These are phyloP conservation scores for Gallinago solitaria DNA, from an alignment of 2,797 vertebrate genomes.

Conservation along the genomic window DNA sequence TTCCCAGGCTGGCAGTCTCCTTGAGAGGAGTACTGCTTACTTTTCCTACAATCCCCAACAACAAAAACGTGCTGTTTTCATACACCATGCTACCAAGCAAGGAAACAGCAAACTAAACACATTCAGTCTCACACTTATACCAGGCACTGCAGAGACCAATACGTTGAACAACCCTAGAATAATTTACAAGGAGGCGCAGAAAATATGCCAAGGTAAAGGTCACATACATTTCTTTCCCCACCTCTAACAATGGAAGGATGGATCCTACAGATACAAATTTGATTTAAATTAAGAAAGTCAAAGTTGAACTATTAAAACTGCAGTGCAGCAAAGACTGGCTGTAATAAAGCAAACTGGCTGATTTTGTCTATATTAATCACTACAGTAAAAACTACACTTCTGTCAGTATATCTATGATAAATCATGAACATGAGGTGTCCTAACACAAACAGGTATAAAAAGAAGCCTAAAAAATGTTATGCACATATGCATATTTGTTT, in stretches of 20 bases:
- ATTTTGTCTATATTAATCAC: neutral
- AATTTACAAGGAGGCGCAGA: neutral
- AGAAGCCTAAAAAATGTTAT: neutral
- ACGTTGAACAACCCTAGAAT: neutral
- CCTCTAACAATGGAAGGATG: neutral
- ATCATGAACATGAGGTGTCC: neutral
- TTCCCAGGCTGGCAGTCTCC: neutral
- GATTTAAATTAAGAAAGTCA: neutral
- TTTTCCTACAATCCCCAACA: neutral
- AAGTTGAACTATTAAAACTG: neutral
- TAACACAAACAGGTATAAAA: neutral
- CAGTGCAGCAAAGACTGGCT: neutral
- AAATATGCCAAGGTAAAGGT: neutral
- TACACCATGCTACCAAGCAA: neutral
- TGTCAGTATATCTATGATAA: neutral
- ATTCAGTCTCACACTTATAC: neutral
- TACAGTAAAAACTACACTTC: neutral
- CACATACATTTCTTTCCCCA: accelerated
- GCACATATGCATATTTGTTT: neutral
- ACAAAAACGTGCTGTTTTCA: neutral
- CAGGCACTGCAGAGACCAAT: neutral
- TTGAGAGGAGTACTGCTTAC: neutral
- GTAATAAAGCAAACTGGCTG: neutral
- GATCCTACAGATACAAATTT: neutral
- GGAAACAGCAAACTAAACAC: neutral